Percentiles rank a stretch among this genome's conserved stretches.
These are phyloP conservation scores for Mythimna impura DNA, from an alignment of 2,888 invertebrate species.

Conservation along the genomic window DNA sequence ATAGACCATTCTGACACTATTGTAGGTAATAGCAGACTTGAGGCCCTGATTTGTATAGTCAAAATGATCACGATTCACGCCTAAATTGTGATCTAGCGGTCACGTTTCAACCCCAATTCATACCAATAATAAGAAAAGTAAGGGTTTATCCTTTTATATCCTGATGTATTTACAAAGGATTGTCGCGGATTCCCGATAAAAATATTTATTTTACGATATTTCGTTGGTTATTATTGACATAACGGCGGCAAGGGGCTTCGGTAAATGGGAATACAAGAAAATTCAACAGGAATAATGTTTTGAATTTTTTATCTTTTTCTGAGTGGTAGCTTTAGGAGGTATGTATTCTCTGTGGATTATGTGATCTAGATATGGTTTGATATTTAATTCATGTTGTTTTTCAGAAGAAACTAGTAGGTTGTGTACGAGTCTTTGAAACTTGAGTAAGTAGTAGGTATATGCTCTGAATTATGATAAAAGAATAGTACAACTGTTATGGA, in stretches of 20 bases:
- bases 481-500: too few relatives aligned
- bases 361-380: constrained; percentile 27
- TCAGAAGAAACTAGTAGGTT: neutral
- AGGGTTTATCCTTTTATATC: constrained; percentile 62
- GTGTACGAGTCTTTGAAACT: too few relatives aligned
- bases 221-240: constrained; percentile 53
- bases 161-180: constrained; percentile 69
- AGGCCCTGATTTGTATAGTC: neutral
- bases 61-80: constrained; percentile 6
- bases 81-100: constrained; percentile 40
- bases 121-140: constrained; percentile 53
- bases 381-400: constrained; percentile 39
- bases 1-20: too few relatives aligned
- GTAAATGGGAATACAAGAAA: constrained; percentile 24
- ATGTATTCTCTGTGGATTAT: constrained; percentile 27
- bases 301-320: constrained; percentile 54
- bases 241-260: constrained; percentile 41
- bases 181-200: constrained; percentile 59
- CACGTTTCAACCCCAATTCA: constrained; percentile 57
- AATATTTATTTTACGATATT: constrained; percentile 62
- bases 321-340: constrained; percentile 22
- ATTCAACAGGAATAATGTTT: constrained; percentile 42
- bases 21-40: too few relatives aligned
- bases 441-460: neutral
- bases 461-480: too few relatives aligned